A percentile compares a stretch with the other conserved stretches of the same genome.
Evolutionary conservation across 2,113 vertebrate genomes (phyloP).

Genomic region (Megaceryle torquata): DNA sequence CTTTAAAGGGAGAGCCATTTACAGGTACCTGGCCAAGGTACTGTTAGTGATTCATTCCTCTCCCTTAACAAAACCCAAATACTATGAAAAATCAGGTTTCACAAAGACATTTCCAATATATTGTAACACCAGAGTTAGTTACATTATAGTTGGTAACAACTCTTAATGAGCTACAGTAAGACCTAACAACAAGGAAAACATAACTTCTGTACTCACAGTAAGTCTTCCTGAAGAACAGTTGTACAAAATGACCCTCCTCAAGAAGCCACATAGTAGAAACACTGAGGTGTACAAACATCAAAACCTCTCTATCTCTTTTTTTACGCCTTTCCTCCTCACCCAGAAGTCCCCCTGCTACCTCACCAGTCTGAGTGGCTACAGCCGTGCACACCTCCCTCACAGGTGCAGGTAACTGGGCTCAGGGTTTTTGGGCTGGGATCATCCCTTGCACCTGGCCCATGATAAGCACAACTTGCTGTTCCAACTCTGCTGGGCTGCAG

Average conservation of each 20-base stretch:
- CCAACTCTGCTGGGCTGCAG: not conserved
- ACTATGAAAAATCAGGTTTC: not conserved
- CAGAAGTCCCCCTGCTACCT: not conserved
- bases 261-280: accelerated
- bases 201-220: not conserved
- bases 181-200: not conserved
- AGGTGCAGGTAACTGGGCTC: not conserved
- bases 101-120: not conserved
- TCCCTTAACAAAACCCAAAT: not conserved
- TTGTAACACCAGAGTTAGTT: not conserved
- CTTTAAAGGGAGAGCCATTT: not conserved
- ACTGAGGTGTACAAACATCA: not conserved
- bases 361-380: not conserved
- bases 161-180: not conserved
- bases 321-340: not conserved
- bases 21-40: not conserved
- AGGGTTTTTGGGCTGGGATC: not conserved
- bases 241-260: not conserved
- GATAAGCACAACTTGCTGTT: not conserved
- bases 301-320: accelerated
- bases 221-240: not conserved
- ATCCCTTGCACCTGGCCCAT: not conserved
- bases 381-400: not conserved
- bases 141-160: not conserved
- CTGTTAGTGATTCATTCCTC: not conserved